Evolutionary conservation across 2,888 invertebrate species (phyloP).

Genomic region (Drosophila pseudotalamancana): DNA sequence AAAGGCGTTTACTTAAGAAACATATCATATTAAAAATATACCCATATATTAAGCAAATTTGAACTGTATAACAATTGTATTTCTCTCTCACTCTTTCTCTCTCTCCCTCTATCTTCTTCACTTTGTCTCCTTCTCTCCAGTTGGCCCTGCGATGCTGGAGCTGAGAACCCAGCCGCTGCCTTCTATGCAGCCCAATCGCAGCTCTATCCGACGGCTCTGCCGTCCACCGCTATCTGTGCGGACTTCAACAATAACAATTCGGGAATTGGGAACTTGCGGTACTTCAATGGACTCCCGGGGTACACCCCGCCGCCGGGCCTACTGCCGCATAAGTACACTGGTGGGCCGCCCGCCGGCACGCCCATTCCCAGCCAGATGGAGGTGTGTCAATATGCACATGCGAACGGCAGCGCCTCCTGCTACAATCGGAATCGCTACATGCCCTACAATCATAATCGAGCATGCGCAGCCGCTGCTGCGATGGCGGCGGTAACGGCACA

Average conservation of each 20-base stretch:
- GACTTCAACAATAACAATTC: constrained; percentile 58
- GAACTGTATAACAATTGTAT: too few relatives aligned
- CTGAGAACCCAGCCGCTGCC: constrained; percentile 52
- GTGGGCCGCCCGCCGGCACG: background rate
- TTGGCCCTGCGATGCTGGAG: constrained; percentile 52
- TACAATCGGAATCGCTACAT: constrained; percentile 82
- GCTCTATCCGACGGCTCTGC: constrained; percentile 20
- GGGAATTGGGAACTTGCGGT: constrained; percentile 36
- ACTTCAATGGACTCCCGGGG: constrained; percentile 43
- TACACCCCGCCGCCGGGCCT: constrained; percentile 40
- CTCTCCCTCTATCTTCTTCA: background rate
- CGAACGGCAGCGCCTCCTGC: constrained; percentile 59
- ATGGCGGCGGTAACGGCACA: constrained; percentile 46
- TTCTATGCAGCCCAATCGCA: constrained; percentile 35
- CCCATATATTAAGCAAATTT: background rate
- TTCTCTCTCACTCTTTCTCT: background rate
- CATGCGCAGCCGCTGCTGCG: constrained; percentile 65
- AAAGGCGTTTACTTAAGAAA: too few relatives aligned
- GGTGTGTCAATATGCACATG: constrained; percentile 68
- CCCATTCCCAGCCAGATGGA: constrained; percentile 39
- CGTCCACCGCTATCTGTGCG: constrained; percentile 20
- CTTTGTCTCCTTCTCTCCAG: constrained; percentile 22
- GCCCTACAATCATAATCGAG: constrained; percentile 81
- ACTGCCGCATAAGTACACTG: constrained; percentile 34
- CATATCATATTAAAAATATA: too few relatives aligned